Conservation (phyloP, 2,113 vertebrate genomes). For the Chitala chitala region DNA sequence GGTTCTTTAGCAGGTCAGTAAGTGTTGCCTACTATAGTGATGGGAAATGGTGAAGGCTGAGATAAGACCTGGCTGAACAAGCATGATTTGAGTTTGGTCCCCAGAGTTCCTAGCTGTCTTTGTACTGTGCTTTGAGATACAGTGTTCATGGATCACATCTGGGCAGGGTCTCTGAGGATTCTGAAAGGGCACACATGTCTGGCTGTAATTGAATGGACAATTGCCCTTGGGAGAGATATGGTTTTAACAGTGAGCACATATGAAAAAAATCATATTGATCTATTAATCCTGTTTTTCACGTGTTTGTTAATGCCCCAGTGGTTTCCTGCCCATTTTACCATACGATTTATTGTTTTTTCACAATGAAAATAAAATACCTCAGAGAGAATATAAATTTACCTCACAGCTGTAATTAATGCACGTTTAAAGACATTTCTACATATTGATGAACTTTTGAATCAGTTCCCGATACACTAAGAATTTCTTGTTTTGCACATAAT, state of each 20-base stretch:
- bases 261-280: neutral
- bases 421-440: too few species aligned
- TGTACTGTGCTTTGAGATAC: neutral
- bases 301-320: neutral
- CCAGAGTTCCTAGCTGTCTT: neutral
- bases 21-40: neutral
- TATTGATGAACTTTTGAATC: too few species aligned
- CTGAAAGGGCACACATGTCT: neutral
- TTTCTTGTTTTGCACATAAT: neutral
- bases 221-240: neutral
- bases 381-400: neutral
- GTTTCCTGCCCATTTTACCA: neutral
- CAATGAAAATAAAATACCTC: neutral
- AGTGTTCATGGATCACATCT: neutral
- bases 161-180: neutral
- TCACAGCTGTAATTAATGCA: conserved; percentile 12
- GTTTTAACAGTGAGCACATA: conserved; percentile 13
- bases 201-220: conserved; percentile 11
- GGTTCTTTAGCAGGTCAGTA: neutral
- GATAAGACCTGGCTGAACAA: neutral
- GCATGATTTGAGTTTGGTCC: neutral
- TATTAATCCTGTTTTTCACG: conserved; percentile 11
- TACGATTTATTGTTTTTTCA: neutral
- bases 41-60: neutral
- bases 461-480: neutral